Evolutionary conservation across 2,888 invertebrate species (phyloP).

Genomic region (Scelioninae gen. 2): DNA sequence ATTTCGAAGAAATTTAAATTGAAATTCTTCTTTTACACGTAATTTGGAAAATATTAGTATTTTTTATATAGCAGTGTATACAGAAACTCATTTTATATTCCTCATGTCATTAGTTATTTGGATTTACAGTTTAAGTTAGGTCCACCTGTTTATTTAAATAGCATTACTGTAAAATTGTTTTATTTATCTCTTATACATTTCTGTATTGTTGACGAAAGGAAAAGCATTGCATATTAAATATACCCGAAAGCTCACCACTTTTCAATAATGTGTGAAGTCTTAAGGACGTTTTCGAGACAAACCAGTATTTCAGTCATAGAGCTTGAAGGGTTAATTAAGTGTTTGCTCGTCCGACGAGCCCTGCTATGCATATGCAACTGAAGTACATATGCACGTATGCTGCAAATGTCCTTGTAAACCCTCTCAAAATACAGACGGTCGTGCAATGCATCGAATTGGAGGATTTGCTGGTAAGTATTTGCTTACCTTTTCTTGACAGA

Average conservation of each 20-base stretch:
- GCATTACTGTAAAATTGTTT: constrained; percentile 6
- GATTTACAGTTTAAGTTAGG: neutral
- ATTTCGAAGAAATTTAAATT: no score
- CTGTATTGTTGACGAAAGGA: constrained; percentile 21
- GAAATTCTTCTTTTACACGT: no score
- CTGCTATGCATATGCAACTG: constrained; percentile 60
- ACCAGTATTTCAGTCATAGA: constrained; percentile 62
- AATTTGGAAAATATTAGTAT: no score
- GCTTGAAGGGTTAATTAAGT: constrained; percentile 70
- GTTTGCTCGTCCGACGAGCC: constrained; percentile 66
- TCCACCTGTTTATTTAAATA: neutral
- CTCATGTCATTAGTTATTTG: neutral
- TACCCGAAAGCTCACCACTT: constrained; percentile 12
- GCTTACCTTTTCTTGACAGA: constrained; percentile 22
- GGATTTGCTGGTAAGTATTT: constrained; percentile 24
- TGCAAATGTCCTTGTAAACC: constrained; percentile 28
- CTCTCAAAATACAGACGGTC: constrained; percentile 17
- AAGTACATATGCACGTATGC: constrained; percentile 58
- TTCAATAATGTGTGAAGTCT: constrained; percentile 37
- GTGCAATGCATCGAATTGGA: constrained; percentile 20
- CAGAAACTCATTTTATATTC: no score
- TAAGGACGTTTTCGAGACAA: constrained; percentile 50
- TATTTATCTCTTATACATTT: constrained; percentile 20
- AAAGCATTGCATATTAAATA: constrained; percentile 27
- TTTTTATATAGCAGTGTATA: no score